phyloP scores from a whole-genome alignment of 2,113 vertebrate species.

The Chaetorhynchus papuensis region DNA sequence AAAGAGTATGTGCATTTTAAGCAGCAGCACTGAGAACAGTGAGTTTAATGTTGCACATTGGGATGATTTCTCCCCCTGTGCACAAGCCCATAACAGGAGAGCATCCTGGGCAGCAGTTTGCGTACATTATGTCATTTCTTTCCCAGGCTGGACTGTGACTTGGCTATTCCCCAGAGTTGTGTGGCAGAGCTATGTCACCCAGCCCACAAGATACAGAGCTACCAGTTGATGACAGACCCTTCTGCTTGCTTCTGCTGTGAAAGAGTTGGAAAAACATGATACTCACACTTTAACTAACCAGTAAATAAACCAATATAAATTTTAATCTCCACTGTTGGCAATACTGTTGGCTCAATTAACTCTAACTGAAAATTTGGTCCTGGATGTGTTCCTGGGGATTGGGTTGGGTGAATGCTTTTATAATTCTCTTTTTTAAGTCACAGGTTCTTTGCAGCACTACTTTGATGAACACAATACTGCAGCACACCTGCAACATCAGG shows the following conservation, averaged over 20 bases:
- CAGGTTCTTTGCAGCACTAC: not conserved
- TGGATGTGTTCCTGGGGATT: accelerated
- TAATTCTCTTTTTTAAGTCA: not conserved
- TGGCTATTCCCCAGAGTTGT: accelerated
- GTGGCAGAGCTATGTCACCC: not conserved
- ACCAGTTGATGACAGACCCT: not conserved
- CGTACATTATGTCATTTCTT: not conserved
- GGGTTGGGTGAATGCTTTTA: not conserved
- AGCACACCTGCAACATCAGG: not conserved
- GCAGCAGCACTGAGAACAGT: not conserved
- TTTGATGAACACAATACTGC: accelerated
- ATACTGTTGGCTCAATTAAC: not conserved
- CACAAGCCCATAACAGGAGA: not conserved
- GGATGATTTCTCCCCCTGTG: not conserved
- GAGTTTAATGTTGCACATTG: not conserved
- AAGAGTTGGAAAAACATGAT: not conserved
- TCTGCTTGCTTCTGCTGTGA: not conserved
- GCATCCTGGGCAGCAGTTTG: not conserved
- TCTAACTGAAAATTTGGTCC: not conserved
- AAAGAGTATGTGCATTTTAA: not conserved
- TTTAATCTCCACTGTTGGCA: not conserved
- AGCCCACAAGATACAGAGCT: not conserved
- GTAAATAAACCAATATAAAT: not conserved
- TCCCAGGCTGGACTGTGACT: not conserved
- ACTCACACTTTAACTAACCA: not conserved